Evolutionary conservation across 2,888 invertebrate species (phyloP).

Genomic region (Napeogenes inachia): DNA sequence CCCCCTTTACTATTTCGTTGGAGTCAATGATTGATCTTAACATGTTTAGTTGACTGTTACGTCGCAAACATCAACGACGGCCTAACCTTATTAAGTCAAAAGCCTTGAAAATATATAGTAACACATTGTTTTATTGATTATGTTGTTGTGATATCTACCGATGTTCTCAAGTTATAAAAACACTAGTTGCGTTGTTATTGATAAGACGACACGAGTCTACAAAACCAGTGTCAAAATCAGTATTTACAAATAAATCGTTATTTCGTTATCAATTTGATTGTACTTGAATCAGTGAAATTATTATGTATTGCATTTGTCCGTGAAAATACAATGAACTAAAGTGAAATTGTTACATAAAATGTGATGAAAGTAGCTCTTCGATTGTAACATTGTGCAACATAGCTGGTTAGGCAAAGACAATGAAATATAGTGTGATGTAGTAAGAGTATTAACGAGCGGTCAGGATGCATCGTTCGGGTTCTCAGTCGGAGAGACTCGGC

Average conservation of each 20-base stretch:
- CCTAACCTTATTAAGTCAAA: constrained; percentile 25
- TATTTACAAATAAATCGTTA: not conserved
- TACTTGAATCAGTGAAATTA: not conserved
- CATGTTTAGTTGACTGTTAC: constrained; percentile 13
- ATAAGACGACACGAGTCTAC: constrained; percentile 52
- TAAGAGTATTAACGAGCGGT: constrained; percentile 32
- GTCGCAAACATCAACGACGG: constrained; percentile 29
- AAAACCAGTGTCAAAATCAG: constrained; percentile 49
- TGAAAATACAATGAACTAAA: constrained; percentile 37
- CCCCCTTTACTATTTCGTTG: constrained; percentile 43
- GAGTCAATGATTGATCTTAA: constrained; percentile 42
- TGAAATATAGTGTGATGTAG: constrained; percentile 41
- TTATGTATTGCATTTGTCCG: constrained; percentile 30
- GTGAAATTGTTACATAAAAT: constrained; percentile 23
- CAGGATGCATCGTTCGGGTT: constrained; percentile 75
- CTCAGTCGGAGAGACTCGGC: constrained; percentile 76
- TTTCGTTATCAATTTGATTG: not conserved
- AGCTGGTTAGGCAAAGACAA: constrained; percentile 27
- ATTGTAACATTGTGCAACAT: constrained; percentile 24
- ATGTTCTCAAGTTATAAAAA: constrained; percentile 40
- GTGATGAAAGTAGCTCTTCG: not conserved
- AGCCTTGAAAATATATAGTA: constrained; percentile 25
- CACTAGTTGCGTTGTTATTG: constrained; percentile 47
- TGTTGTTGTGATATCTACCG: constrained; percentile 27
- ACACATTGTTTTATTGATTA: constrained; percentile 36